Conservation (phyloP, 2,797 vertebrate genomes). For the Sciurus carolinensis region DNA sequence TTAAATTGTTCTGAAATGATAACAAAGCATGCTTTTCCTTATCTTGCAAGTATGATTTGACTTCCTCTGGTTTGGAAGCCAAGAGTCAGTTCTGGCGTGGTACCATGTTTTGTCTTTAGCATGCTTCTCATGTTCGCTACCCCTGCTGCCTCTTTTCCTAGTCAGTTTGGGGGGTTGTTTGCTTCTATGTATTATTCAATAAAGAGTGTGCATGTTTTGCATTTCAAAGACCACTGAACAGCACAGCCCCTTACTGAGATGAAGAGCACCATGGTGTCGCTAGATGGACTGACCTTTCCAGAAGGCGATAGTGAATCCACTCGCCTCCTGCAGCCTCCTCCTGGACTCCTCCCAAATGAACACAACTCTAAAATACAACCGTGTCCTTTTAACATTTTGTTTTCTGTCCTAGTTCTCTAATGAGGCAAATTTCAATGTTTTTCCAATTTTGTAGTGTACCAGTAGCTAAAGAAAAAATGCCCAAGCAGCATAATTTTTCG, state of each 20-base stretch:
- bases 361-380: neutral
- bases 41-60: conserved; percentile 45
- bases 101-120: neutral
- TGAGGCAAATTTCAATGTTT: conserved; percentile 1
- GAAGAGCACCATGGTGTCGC: neutral
- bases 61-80: conserved; percentile 11
- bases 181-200: conserved; percentile 62
- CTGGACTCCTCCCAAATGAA: neutral
- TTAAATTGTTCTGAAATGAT: conserved; percentile 5
- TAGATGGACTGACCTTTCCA: neutral
- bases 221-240: conserved; percentile 52
- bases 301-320: neutral
- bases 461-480: neutral
- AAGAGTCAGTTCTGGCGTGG: neutral
- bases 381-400: neutral
- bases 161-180: neutral
- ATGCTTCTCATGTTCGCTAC: neutral
- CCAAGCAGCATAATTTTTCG: neutral
- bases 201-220: conserved; percentile 55
- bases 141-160: neutral
- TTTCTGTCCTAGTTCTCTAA: neutral
- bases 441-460: neutral
- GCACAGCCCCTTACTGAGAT: neutral
- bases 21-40: conserved; percentile 31
- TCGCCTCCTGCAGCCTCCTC: neutral